A percentile compares a stretch with the other conserved stretches of the same genome.
phyloP scores from a whole-genome alignment of 64 coral and sea anemone species.

The Pachyseris speciosa region DNA sequence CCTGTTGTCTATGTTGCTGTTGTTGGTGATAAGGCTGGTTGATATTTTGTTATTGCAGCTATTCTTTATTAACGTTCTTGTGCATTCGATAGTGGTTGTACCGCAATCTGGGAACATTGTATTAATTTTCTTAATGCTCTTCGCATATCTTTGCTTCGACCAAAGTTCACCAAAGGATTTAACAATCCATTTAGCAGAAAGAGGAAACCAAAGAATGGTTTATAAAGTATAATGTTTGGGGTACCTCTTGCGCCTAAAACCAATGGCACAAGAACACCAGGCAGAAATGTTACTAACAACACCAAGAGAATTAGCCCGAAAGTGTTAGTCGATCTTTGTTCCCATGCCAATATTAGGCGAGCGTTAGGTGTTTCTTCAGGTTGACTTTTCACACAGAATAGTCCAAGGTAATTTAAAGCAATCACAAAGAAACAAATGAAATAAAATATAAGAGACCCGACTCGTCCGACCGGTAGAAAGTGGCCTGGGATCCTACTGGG shows the following conservation, averaged over 20 bases:
- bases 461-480: background rate
- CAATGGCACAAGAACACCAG: background rate
- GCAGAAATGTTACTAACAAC: background rate
- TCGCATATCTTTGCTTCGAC: constrained; percentile 15
- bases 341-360: background rate
- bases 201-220: background rate
- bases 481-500: too few species aligned
- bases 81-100: too few species aligned
- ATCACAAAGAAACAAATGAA: background rate
- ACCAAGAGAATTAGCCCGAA: background rate
- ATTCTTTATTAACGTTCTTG: too few species aligned
- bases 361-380: background rate
- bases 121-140: background rate
- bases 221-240: background rate
- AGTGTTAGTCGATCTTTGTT: background rate
- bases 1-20: too few species aligned
- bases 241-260: background rate
- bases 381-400: background rate
- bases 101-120: background rate
- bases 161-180: constrained; percentile 17
- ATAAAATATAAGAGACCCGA: background rate
- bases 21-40: too few species aligned
- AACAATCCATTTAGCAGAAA: background rate
- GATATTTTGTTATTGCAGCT: too few species aligned
- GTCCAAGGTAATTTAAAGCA: background rate